Percentiles rank a stretch among this genome's conserved stretches.
Conservation (phyloP, 2,797 vertebrate genomes). For the Chaetodon trifasciatus region DNA sequence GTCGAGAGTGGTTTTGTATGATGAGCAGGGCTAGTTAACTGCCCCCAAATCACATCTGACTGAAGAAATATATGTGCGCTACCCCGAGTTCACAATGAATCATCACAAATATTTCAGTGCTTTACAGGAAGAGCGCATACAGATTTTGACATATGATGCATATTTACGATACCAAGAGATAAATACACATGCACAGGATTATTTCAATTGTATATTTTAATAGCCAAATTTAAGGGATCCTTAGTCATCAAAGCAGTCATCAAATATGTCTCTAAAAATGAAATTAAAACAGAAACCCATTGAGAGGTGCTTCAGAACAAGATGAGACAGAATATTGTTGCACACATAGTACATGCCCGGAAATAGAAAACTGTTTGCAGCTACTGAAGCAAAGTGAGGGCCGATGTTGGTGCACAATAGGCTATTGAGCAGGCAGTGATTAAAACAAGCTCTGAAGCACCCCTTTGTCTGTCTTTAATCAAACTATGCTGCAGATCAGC, state of each 20-base stretch:
- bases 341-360: constrained; percentile 16
- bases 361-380: constrained; percentile 44
- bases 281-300: constrained; percentile 43
- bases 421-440: constrained; percentile 64
- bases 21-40: no score
- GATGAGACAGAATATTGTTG: constrained; percentile 45
- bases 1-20: neutral
- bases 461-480: constrained; percentile 72
- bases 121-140: neutral
- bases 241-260: neutral
- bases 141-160: neutral
- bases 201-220: neutral
- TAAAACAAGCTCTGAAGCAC: constrained; percentile 62
- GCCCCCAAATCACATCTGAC: no score
- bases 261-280: constrained; percentile 43
- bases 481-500: constrained; percentile 66
- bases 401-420: constrained; percentile 57
- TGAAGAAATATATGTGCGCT: neutral
- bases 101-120: neutral
- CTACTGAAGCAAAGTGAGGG: constrained; percentile 64
- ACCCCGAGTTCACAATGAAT: neutral
- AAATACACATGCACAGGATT: neutral
- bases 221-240: neutral
- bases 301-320: constrained; percentile 35
- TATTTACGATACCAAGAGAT: neutral